Evolutionary conservation across 2,888 invertebrate genomes (phyloP).

Genomic region (Cephus nigrinus): DNA sequence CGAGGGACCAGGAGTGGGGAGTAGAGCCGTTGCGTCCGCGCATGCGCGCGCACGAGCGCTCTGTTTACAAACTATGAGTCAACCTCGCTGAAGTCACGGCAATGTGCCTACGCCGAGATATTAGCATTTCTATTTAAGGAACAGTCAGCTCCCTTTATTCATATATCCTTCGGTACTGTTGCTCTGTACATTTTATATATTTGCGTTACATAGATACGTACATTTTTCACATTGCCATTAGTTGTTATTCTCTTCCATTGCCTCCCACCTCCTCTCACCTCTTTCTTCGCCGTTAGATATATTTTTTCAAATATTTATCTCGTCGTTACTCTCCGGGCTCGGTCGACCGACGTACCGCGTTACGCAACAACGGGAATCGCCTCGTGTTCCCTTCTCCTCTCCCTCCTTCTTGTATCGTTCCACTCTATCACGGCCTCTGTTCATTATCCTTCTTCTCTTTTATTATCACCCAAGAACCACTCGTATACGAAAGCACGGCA

Average conservation of each 20-base stretch:
- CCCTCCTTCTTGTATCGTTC: background rate
- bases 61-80: slow-evolving; percentile 9
- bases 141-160: background rate
- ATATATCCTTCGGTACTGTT: background rate
- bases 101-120: background rate
- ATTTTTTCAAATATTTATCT: background rate
- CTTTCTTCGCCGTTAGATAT: background rate
- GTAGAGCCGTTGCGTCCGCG: background rate
- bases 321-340: background rate
- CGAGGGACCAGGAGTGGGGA: slow-evolving; percentile 1
- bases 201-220: background rate
- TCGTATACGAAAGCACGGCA: background rate
- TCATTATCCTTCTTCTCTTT: background rate
- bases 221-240: background rate
- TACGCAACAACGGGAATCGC: background rate
- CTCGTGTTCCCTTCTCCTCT: background rate
- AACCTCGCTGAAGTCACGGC: background rate
- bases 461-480: too few relatives aligned
- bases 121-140: slow-evolving; percentile 2
- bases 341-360: background rate
- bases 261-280: background rate
- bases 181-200: background rate
- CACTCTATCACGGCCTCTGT: background rate
- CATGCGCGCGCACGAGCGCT: background rate
- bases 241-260: background rate